Percentiles rank a stretch among this genome's conserved stretches.
phyloP scores from a whole-genome alignment of 2,888 invertebrate species.

The Zele albiditarsus region DNA sequence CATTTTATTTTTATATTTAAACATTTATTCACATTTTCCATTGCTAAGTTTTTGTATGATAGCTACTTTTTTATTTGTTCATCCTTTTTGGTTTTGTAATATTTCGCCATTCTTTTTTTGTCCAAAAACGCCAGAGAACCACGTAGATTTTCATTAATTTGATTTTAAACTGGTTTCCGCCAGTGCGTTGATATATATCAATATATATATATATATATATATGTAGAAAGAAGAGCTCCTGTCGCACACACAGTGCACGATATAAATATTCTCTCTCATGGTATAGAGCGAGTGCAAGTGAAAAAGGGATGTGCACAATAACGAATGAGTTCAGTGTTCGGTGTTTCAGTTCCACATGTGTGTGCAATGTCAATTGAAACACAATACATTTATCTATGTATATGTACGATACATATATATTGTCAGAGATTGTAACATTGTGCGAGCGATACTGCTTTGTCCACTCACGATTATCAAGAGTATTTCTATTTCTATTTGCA shows the following conservation, averaged over 20 bases:
- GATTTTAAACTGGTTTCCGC: conserved; percentile 7
- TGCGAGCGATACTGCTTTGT: not conserved
- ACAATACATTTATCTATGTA: not conserved
- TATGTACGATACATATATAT: not conserved
- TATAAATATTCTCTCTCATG: not conserved
- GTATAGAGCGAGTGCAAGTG: not conserved
- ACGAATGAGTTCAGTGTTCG: not conserved
- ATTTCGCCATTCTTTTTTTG: not conserved
- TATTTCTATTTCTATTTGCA: not conserved
- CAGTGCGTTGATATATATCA: not conserved
- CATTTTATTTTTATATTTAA: not conserved
- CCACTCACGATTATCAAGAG: not conserved
- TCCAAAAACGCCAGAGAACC: not conserved
- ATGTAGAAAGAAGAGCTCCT: not conserved
- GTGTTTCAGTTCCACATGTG: not conserved
- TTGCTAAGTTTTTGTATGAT: not conserved
- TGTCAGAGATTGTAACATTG: not conserved
- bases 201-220: not conserved
- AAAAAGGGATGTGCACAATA: not conserved
- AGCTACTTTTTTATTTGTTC: not conserved
- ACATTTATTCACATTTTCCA: not conserved
- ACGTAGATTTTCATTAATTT: conserved; percentile 22
- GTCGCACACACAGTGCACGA: not conserved
- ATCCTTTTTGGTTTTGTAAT: not conserved
- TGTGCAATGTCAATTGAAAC: not conserved